Percentiles rank a stretch among this genome's conserved stretches.
Conservation (phyloP, 1,140 invertebrate genomes). For the Solenopsis invicta region DNA sequence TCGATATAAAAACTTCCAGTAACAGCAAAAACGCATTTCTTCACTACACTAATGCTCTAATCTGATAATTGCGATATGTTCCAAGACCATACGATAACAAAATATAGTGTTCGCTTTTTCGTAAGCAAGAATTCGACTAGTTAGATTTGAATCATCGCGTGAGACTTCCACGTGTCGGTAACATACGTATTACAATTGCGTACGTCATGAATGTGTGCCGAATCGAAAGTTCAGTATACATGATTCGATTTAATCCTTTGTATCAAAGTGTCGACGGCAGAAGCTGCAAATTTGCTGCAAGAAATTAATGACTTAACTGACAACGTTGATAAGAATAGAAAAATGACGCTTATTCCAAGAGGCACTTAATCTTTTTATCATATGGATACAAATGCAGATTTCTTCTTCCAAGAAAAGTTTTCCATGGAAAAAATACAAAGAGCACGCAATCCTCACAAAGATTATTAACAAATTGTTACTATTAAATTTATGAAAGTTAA, state of each 20-base stretch:
- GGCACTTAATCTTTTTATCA: slow-evolving; percentile 40
- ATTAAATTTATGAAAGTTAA: not conserved
- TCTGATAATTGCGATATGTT: slow-evolving; percentile 7
- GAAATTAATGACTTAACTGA: slow-evolving; percentile 7
- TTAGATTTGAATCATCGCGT: not conserved
- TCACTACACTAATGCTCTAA: not conserved
- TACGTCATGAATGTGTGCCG: not conserved
- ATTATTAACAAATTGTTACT: not conserved
- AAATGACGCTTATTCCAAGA: not conserved
- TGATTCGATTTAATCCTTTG: not conserved
- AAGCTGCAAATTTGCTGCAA: not conserved
- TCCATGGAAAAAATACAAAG: not conserved
- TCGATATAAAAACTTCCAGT: not conserved
- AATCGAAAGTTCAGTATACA: not conserved
- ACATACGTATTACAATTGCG: not conserved
- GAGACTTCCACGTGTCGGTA: not conserved
- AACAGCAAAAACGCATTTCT: not conserved
- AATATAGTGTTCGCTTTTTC: not conserved
- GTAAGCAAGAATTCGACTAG: not conserved
- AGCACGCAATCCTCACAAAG: not conserved
- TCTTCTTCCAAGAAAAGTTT: not conserved
- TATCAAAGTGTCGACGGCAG: not conserved
- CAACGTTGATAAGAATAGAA: slow-evolving; percentile 8
- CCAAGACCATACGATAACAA: not conserved
- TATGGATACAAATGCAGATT: not conserved